Evolutionary conservation across 1,140 invertebrate species (phyloP).

Genomic region (Pteromalus puparum): DNA sequence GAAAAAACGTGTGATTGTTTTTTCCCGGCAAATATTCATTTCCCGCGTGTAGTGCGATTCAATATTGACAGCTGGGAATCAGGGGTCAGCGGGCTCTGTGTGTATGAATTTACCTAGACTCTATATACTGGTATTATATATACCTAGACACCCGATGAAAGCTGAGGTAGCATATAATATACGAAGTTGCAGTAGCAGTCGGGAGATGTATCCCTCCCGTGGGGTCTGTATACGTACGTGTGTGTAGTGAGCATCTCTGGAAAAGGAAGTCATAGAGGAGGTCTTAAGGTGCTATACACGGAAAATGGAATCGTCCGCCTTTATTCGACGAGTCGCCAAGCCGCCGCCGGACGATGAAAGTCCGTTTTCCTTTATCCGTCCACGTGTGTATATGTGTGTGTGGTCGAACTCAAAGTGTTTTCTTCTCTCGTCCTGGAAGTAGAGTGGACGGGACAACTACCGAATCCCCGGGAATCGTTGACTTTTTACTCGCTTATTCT

Average conservation of each 20-base stretch:
- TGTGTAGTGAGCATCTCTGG: background rate
- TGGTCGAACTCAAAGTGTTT: slow-evolving; percentile 37
- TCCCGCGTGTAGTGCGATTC: background rate
- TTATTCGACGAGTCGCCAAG: background rate
- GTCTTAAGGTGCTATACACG: slow-evolving; percentile 1
- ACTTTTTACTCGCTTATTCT: slow-evolving; percentile 1
- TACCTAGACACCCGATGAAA: background rate
- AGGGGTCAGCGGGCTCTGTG: background rate
- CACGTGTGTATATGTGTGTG: background rate
- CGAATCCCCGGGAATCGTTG: slow-evolving; percentile 3
- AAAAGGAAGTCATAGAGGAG: slow-evolving; percentile 22
- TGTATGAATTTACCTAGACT: no score
- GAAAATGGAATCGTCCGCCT: slow-evolving; percentile 29
- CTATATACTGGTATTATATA: no score
- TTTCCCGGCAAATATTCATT: slow-evolving; percentile 23
- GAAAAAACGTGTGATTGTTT: background rate
- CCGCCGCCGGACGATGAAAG: slow-evolving; percentile 21
- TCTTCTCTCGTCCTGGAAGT: background rate
- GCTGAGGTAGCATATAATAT: background rate
- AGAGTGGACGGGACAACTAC: slow-evolving; percentile 7
- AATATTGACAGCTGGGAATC: slow-evolving; percentile 35
- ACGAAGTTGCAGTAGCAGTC: background rate
- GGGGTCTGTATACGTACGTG: background rate
- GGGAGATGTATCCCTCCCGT: background rate
- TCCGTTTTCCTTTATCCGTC: background rate